These are phyloP conservation scores for Neopipo cinnamomea DNA, from an alignment of 2,113 vertebrate species.

Conservation along the genomic window DNA sequence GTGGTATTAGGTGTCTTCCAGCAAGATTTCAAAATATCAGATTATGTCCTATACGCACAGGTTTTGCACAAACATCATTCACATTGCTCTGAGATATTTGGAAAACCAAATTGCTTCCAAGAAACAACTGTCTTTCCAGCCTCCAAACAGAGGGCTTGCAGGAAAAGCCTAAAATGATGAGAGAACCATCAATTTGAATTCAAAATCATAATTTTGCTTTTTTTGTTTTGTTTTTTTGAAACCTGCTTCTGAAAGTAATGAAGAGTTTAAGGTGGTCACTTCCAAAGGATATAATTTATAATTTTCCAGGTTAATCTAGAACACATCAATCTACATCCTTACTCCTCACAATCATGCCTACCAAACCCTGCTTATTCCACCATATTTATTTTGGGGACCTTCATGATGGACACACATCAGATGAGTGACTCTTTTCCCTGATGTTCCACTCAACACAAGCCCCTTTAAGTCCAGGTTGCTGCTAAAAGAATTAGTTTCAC, in stretches of 20 bases:
- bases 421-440: background rate
- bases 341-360: background rate
- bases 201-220: background rate
- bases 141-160: background rate
- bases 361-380: background rate
- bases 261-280: background rate
- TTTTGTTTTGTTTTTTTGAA: background rate
- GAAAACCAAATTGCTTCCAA: background rate
- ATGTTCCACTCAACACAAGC: background rate
- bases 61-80: background rate
- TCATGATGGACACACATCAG: background rate
- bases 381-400: background rate
- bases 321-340: background rate
- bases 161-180: background rate
- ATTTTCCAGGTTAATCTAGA: background rate
- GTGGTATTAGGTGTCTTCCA: background rate
- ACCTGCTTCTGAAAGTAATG: background rate
- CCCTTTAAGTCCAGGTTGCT: background rate
- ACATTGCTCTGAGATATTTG: background rate
- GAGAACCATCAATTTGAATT: background rate
- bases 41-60: too few species aligned
- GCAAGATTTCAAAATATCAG: background rate
- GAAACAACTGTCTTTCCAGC: background rate
- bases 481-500: background rate
- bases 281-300: background rate